A percentile compares a stretch with the other conserved stretches of the same genome.
phyloP scores from a whole-genome alignment of 2,113 vertebrate genomes.

The mouse (Mus musculus) region GRCm39 chr12:70766501-70767000 shows the following conservation, averaged over 20 bases:
- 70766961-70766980: background rate
- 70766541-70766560: no score
- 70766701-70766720: background rate
- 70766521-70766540: background rate
- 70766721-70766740: background rate
- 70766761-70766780: background rate
- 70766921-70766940: conserved; percentile 2
- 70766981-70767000: background rate
- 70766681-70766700: background rate
- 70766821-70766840: background rate
- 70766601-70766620: background rate
- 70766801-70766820: background rate
- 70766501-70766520: background rate
- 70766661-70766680: background rate
- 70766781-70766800: background rate
- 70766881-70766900: background rate
- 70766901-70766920: conserved; percentile 37
- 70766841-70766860: background rate
- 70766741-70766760: background rate
- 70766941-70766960: background rate
- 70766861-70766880: background rate
- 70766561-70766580: background rate
- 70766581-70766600: background rate
- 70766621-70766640: background rate
- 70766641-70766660: background rate